A percentile compares a stretch with the other conserved stretches of the same genome.
phyloP scores from a whole-genome alignment of 1,140 invertebrate species.

The Nebria ingens region DNA sequence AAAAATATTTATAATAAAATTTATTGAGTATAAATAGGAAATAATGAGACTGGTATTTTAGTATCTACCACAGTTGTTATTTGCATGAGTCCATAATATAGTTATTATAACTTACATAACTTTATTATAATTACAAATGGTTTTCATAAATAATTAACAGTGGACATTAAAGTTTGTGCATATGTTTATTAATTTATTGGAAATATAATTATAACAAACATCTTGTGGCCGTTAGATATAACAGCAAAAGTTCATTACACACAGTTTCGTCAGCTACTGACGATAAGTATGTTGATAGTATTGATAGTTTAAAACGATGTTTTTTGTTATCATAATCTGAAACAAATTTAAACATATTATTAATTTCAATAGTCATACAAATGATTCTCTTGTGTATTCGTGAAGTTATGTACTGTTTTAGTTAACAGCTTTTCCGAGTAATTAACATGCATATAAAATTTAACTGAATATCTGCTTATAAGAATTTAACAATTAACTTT shows the following conservation, averaged over 20 bases:
- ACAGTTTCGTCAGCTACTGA: neutral
- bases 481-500: no score
- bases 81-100: no score
- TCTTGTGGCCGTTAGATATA: neutral
- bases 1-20: no score
- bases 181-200: constrained; percentile 7
- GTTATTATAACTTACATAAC: no score
- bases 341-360: no score
- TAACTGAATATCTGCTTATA: no score
- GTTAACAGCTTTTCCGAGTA: no score
- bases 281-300: neutral
- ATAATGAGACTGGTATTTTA: no score
- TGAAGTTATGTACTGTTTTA: no score
- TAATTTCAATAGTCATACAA: neutral
- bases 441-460: no score
- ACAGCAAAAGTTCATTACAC: neutral
- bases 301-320: neutral
- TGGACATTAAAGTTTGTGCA: neutral
- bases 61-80: no score
- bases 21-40: no score
- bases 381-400: neutral
- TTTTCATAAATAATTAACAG: constrained; percentile 6
- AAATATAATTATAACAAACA: constrained; percentile 9
- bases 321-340: constrained; percentile 7
- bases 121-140: constrained; percentile 9